Evolutionary conservation across 2,113 vertebrate species (phyloP).

Genomic region (Alethe castanea): DNA sequence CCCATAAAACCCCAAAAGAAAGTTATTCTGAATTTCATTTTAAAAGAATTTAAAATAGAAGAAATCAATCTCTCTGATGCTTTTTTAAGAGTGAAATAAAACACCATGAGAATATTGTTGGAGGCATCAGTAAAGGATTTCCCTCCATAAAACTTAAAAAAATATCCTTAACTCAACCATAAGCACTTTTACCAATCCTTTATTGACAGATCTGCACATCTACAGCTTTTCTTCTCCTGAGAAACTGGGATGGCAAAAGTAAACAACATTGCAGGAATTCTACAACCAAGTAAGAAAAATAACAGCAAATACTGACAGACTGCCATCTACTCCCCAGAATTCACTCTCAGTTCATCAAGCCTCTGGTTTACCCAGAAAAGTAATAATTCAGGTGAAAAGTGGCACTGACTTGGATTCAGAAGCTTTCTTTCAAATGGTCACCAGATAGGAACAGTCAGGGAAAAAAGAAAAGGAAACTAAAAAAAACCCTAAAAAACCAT

Average conservation of each 20-base stretch:
- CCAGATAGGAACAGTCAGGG: neutral
- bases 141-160: neutral
- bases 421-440: neutral
- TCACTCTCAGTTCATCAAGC: neutral
- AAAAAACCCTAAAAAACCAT: neutral
- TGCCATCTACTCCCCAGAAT: neutral
- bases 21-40: neutral
- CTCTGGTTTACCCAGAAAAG: neutral
- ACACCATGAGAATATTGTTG: neutral
- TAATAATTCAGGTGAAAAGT: neutral
- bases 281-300: neutral
- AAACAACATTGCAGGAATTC: neutral
- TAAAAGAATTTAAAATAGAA: neutral
- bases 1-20: neutral
- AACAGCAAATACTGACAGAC: neutral
- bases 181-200: neutral
- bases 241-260: neutral
- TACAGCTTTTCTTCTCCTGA: neutral
- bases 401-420: neutral
- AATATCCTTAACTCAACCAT: accelerated
- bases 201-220: neutral
- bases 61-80: neutral
- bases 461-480: neutral
- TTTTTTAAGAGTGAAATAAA: neutral
- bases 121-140: neutral